Base-by-base conservation (phyloP, 2,797 vertebrate genomes). In the Clamator glandarius region DNA sequence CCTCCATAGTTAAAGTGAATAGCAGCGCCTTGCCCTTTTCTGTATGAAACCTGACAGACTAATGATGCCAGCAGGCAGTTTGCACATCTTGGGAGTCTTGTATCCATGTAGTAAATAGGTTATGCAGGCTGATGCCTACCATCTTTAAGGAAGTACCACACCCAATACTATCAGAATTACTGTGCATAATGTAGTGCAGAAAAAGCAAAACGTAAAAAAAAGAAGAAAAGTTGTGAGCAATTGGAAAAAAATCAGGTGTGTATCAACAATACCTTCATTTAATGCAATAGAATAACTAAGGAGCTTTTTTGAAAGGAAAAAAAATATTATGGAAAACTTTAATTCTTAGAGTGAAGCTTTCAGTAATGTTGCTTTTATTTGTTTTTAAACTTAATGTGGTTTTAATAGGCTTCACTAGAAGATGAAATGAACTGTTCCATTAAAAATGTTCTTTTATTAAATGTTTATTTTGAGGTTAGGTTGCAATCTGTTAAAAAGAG, bases 401-500 rank as follows among this genome's bases (percentile, higher is more conserved):
- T 91, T 88, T 87, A 81, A 88, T 70, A 79, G 48, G 26, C 41
- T 94, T n/a, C 64, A 79, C 68, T 15, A 79, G 57, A 90, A 66
- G 44, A 82, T 58, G 12, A 84, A 88, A 77, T 76, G 4, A 87
- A 50, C 81, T 72, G n/a, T 41, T 92, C 86, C 66, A 59, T 83
- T 74, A 52, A 95, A 90, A 96, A 95, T 58, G 7, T 46, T 95
- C n/a, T 83, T 89, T 91, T 84, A 92, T 91, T 84, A 78, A 67
- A 84, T 93, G 94, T 97, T 94, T 94, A 76, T 76, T 93, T 75
- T 51, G 59, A 59, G 54, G 57, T 76, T 91, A 94, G 76, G 44
- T 41, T 77, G 68, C 91, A 95, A 87, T 95, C 89, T 96, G 90
- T 94, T 96, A 92, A 84, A 95, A 96, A 87, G 66, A 80, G 58